Evolutionary conservation across 2,113 vertebrate genomes (phyloP), one percentile per base, ranked within the genome.

Genomic region (Lepisosteus osseus): DNA sequence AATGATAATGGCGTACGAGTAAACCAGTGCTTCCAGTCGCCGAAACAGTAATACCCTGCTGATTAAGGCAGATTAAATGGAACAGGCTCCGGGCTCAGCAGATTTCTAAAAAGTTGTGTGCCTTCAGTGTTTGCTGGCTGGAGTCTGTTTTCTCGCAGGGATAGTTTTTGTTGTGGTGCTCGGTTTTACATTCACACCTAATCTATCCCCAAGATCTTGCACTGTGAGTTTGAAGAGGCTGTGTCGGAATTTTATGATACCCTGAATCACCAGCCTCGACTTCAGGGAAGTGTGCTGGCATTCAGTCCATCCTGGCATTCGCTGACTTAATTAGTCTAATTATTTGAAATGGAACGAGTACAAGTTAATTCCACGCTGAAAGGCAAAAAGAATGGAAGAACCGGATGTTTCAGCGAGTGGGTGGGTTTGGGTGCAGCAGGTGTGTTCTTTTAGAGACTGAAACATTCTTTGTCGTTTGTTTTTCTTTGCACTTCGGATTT

Each of bases 1-100:
- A 79, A 66, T 79, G 72, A 83, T 82, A 82, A 81, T 84, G 81
- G 80, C 62, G 82, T 78, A 84, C 86, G 79, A 74, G 72, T 57
- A 68, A 75, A 47, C 15, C 64, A 40, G 2, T 68, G 51, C 6
- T n/a, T 59, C 9, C 12, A 59, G 14, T 13, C 14, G 29, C 29
- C 29, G 29, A 29, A 29, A 29, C 29, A 29, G 57, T n/a, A 15
- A 59, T 14, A 4, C 57, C 5, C 57, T 13, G 14, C 9, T 59
- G 57, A 59, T 14, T 59, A 59, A 59, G 47, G 5, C 5, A 59
- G 57, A 59, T 59, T 59, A 59, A 59, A 59, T n/a, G 3, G 13
- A 59, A n/a, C 12, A 59, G 12, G n/a, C 14, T 13, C n/a, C 4
- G 57, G n/a, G 57, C 12, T 59, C n/a, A n/a, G 14, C 4, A n/a